Conservation (phyloP, 2,113 vertebrate species). For the Uria aalge region DNA sequence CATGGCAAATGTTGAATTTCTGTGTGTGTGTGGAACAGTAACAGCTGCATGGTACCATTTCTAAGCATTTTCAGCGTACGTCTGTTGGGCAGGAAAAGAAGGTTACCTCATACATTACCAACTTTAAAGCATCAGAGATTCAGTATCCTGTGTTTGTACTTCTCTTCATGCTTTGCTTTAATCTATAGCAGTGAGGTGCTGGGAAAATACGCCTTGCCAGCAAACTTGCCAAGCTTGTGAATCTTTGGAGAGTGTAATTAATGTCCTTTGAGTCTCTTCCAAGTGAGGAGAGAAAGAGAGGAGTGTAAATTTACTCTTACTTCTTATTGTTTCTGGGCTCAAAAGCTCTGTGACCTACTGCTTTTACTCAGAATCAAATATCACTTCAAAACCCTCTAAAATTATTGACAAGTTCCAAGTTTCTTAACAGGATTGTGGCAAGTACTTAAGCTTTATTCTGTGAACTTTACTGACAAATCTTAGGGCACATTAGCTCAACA, state of each 20-base stretch:
- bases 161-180: not conserved
- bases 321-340: not conserved
- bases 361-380: not conserved
- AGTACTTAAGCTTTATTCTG: not conserved
- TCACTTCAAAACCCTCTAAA: not conserved
- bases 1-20: conserved; percentile 14
- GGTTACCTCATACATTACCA: not conserved
- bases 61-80: not conserved
- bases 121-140: not conserved
- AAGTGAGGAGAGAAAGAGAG: conserved; percentile 5
- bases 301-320: not conserved
- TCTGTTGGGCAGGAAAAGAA: not conserved
- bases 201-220: not conserved
- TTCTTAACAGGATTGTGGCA: not conserved
- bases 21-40: not conserved
- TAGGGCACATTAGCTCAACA: not conserved
- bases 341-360: not conserved
- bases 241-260: conserved; percentile 42
- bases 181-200: not conserved
- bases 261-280: conserved; percentile 4
- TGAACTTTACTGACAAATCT: not conserved
- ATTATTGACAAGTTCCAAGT: not conserved
- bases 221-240: not conserved
- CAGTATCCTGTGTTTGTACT: not conserved
- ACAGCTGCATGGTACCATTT: conserved; percentile 12